Conservation (phyloP, 2,113 vertebrate species). For the Tragelaphus scriptus region DNA sequence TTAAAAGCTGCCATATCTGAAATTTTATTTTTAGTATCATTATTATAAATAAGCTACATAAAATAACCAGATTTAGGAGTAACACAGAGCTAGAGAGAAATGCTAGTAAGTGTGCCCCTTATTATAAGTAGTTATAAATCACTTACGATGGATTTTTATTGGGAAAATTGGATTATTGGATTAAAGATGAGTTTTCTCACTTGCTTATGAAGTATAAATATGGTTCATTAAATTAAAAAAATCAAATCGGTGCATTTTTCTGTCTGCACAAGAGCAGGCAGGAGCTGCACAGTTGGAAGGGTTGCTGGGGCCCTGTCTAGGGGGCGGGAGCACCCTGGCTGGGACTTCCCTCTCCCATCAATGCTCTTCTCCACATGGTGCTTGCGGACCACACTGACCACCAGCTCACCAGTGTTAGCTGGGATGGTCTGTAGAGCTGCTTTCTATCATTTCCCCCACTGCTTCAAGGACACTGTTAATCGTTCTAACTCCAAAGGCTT, state of each 20-base stretch:
- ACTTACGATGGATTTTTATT: not conserved
- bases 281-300: not conserved
- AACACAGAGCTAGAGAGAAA: not conserved
- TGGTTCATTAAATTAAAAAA: not conserved
- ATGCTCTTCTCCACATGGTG: accelerated
- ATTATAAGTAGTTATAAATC: not conserved
- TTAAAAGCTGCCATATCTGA: not conserved
- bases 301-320: accelerated
- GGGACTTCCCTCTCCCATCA: not conserved
- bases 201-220: not conserved
- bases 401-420: not conserved
- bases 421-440: not conserved
- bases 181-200: not conserved
- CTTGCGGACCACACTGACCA: not conserved
- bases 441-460: not conserved
- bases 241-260: not conserved
- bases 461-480: not conserved
- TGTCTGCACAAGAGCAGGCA: not conserved
- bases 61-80: slow-evolving; percentile 13
- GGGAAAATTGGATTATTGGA: not conserved
- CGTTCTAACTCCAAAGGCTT: not conserved
- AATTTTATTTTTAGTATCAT: not conserved
- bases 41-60: not conserved
- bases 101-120: not conserved
- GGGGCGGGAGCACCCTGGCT: accelerated